A percentile compares a stretch with the other conserved stretches of the same genome.
Evolutionary conservation across 1,140 invertebrate species (phyloP).

Genomic region (Planococcus citri): DNA sequence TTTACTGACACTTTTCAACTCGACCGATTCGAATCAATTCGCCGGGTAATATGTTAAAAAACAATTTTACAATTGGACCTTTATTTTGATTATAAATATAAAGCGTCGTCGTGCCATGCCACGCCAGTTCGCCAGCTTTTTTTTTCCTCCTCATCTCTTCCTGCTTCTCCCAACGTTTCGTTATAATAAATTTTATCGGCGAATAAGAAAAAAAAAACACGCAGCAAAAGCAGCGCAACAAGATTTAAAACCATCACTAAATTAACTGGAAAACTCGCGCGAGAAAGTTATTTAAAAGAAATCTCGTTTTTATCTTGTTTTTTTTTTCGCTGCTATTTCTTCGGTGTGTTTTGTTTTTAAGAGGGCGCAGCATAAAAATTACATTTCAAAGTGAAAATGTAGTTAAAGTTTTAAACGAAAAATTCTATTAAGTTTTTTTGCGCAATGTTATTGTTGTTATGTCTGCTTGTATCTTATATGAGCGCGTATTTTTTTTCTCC

Average conservation of each 20-base stretch:
- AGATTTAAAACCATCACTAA: slow-evolving; percentile 7
- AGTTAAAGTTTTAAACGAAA: neutral
- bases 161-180: too few relatives aligned
- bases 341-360: neutral
- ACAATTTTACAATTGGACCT: neutral
- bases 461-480: neutral
- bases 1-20: neutral
- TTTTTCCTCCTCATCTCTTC: too few relatives aligned
- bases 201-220: neutral
- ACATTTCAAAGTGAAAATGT: slow-evolving; percentile 3
- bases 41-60: neutral
- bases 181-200: neutral
- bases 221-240: neutral
- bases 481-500: too few relatives aligned
- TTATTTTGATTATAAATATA: too few relatives aligned
- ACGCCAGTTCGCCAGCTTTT: too few relatives aligned
- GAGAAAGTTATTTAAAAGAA: neutral
- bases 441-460: too few relatives aligned
- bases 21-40: neutral
- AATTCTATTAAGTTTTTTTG: slow-evolving; percentile 2
- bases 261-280: slow-evolving; percentile 1
- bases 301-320: neutral
- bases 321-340: neutral
- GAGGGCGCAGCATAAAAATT: neutral
- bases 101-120: too few relatives aligned